Percentiles rank a stretch among this genome's conserved stretches.
Conservation (phyloP, 2,113 vertebrate species). For the Ophthalmolycus amberensis region DNA sequence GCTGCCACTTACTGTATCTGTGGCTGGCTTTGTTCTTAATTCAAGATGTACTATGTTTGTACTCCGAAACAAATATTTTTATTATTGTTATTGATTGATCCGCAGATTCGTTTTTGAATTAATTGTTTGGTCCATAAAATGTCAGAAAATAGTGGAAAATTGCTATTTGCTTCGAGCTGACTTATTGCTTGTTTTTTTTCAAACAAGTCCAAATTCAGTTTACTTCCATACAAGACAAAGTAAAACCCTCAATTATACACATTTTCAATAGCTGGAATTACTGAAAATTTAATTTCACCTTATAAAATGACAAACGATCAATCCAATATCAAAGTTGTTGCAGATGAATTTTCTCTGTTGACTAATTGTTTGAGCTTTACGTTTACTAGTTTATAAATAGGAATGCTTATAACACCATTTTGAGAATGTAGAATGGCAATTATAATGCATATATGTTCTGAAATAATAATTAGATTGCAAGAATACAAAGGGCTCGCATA, state of each 20-base stretch:
- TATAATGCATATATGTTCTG: neutral
- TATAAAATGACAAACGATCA: neutral
- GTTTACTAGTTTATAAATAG: neutral
- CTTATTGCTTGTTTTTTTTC: neutral
- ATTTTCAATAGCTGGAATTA: too few relatives aligned
- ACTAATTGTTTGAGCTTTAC: neutral
- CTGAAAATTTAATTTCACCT: neutral
- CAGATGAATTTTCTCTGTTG: too few relatives aligned
- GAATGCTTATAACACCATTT: neutral
- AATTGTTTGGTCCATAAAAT: neutral
- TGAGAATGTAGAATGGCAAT: neutral
- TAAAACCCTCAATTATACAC: neutral
- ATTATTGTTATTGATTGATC: neutral
- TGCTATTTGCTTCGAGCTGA: neutral
- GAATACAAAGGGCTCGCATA: neutral
- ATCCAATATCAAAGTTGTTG: neutral
- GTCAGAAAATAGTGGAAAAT: neutral
- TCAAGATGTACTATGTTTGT: neutral
- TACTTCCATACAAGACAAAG: neutral
- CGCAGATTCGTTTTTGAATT: neutral
- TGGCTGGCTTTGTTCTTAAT: neutral
- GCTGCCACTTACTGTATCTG: neutral
- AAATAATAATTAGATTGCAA: neutral
- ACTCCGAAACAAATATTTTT: neutral
- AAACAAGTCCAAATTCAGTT: neutral